Evolutionary conservation across 2,113 vertebrate genomes (phyloP).

Genomic region (Xiphophorus hellerii): DNA sequence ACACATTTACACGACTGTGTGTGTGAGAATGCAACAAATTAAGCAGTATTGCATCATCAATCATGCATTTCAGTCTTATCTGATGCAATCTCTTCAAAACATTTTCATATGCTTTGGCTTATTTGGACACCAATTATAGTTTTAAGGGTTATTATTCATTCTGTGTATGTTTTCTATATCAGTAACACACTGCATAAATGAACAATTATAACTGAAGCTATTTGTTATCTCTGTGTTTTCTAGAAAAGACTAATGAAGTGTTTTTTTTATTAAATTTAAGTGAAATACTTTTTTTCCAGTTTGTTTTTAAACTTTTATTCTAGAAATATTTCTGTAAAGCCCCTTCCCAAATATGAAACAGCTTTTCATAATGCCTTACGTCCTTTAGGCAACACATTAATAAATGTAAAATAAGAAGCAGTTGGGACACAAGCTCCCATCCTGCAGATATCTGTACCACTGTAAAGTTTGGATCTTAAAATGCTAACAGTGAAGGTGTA

Average conservation of each 20-base stretch:
- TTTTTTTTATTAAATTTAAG: too few species aligned
- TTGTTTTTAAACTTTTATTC: too few species aligned
- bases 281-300: too few species aligned
- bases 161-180: background rate
- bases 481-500: slow-evolving; percentile 36
- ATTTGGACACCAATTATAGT: background rate
- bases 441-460: slow-evolving; percentile 49
- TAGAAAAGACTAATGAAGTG: too few species aligned
- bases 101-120: background rate
- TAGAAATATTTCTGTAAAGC: background rate
- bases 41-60: background rate
- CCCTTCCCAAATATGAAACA: background rate
- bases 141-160: background rate
- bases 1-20: background rate
- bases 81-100: background rate
- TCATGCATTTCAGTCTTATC: background rate
- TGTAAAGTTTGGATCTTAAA: slow-evolving; percentile 68
- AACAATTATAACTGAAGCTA: background rate
- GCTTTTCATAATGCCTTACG: background rate
- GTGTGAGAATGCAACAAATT: background rate
- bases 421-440: slow-evolving; percentile 15
- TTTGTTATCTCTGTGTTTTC: background rate
- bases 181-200: background rate
- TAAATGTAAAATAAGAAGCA: slow-evolving; percentile 7
- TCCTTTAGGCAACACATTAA: slow-evolving; percentile 7